Evolutionary conservation across 2,888 invertebrate species (phyloP), one percentile per base, ranked within the genome.

Genomic region (Tinea semifulvella): DNA sequence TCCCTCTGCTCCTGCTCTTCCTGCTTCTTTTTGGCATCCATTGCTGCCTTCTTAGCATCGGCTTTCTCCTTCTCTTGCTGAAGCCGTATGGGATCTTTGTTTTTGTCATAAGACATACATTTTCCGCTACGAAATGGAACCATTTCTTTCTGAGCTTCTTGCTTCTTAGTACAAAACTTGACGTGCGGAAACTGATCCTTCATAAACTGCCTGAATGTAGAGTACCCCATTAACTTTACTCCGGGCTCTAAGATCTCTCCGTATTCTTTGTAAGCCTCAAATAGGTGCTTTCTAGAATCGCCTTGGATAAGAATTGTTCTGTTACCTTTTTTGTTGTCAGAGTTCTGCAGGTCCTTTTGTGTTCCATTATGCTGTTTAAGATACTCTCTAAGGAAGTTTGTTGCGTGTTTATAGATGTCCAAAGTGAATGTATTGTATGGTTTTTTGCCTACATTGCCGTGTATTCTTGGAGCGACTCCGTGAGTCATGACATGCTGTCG

Each of bases 111-210:
- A 1, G 65, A 52, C 82, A 82, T 82, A 53, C 82, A 82, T 53
- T 82, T 82, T n/a, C 82, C 82, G 49, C 81, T 82, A 45, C 81
- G 77, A 65, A 81, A 81, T 2, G 81, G 81, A 45, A 80, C 70
- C 65, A 76, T 63, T 16, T 81, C 80, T 55, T 81, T 81, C 3
- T 75, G 68, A 44, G 79, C 52, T 45, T 81, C 76, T 49, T 79
- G 73, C 52, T 79, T 82, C 56, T 86, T 86, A 1, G 85, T 85
- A 49, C 88, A 88, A 58, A 90, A 90, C 59, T 88, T 89, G 3
- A 90, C 88, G 55, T 90, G 87, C 1, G 91, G 90, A 64, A 91
- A 91, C 60, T 91, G 91, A 55, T 90, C 89, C 60, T 90, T 90
- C 87, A 91, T 88, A 59, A 91, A 91, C 54, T 90, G 87, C 49